phyloP scores from a whole-genome alignment of 2,888 invertebrate genomes.

The Agrochola litura region DNA sequence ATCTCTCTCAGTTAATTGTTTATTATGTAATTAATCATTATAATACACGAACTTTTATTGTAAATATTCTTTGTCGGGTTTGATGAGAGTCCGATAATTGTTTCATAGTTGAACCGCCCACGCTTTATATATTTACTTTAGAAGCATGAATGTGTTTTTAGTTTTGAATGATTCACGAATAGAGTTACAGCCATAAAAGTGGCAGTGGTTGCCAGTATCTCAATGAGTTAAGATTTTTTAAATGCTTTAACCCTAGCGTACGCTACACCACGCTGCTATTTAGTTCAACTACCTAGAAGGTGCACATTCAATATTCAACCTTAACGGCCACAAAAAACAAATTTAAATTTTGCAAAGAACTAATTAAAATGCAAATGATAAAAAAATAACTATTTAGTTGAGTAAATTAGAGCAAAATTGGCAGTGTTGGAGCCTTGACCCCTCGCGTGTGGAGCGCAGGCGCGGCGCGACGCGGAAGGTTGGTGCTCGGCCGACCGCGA shows the following conservation, averaged over 20 bases:
- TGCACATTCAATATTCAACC: constrained; percentile 21
- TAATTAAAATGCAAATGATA: constrained; percentile 67
- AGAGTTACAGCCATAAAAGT: not conserved
- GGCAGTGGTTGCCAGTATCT: not conserved
- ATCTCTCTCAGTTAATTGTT: constrained; percentile 63
- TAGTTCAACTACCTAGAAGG: not conserved
- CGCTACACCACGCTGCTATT: not conserved
- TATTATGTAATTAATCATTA: constrained; percentile 62
- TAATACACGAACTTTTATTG: constrained; percentile 58
- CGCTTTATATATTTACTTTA: constrained; percentile 34
- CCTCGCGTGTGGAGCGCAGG: constrained; percentile 71
- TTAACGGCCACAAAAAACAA: constrained; percentile 34
- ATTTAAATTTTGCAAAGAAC: constrained; percentile 42
- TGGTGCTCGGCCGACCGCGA: constrained; percentile 81
- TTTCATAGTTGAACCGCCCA: constrained; percentile 35
- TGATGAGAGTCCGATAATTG: constrained; percentile 52
- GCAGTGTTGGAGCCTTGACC: constrained; percentile 80
- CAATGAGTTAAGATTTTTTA: not conserved
- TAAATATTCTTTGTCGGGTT: constrained; percentile 44
- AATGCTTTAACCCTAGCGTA: not conserved
- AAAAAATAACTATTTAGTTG: constrained; percentile 57
- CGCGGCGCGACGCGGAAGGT: constrained; percentile 86
- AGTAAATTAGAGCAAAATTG: constrained; percentile 76
- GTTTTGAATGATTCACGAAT: constrained; percentile 23
- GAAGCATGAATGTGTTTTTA: constrained; percentile 15